These are phyloP conservation scores for Pocillopora grandis DNA, from an alignment of 92 coral and sea anemone genomes.

Conservation along the genomic window DNA sequence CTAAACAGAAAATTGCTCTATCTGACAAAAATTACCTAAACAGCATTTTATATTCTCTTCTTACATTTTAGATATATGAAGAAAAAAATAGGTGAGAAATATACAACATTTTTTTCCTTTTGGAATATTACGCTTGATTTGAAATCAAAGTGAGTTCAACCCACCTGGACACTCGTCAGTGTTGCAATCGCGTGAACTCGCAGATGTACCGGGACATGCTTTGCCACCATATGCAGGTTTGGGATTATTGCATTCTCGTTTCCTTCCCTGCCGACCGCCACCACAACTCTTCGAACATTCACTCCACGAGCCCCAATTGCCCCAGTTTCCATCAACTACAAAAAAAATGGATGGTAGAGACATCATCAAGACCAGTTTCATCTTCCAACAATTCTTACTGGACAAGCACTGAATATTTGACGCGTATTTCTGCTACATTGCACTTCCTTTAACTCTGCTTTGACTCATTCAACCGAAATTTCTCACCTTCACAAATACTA, in stretches of 20 bases:
- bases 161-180: constrained; percentile 19
- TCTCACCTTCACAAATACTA: constrained; percentile 30
- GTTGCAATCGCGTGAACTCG: constrained; percentile 1
- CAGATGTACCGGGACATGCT: constrained; percentile 10
- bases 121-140: too few species aligned
- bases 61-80: too few species aligned
- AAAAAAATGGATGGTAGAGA: not conserved
- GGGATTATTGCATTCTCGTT: constrained; percentile 41
- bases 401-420: too few species aligned
- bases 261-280: constrained; percentile 35
- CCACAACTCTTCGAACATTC: constrained; percentile 44
- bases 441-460: not conserved
- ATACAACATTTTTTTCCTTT: too few species aligned
- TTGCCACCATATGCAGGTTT: constrained; percentile 43
- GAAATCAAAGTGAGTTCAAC: not conserved
- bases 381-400: not conserved
- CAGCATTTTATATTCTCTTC: too few species aligned
- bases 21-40: too few species aligned
- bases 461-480: too few species aligned
- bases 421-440: too few species aligned
- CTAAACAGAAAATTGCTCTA: too few species aligned
- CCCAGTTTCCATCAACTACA: constrained; percentile 49
- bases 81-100: too few species aligned
- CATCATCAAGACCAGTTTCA: not conserved
- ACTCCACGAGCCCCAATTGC: constrained; percentile 48